Percentiles rank a stretch among this genome's conserved stretches.
These are phyloP conservation scores for Hemibates koningsi DNA, from an alignment of 2,113 vertebrate genomes.

Conservation along the genomic window DNA sequence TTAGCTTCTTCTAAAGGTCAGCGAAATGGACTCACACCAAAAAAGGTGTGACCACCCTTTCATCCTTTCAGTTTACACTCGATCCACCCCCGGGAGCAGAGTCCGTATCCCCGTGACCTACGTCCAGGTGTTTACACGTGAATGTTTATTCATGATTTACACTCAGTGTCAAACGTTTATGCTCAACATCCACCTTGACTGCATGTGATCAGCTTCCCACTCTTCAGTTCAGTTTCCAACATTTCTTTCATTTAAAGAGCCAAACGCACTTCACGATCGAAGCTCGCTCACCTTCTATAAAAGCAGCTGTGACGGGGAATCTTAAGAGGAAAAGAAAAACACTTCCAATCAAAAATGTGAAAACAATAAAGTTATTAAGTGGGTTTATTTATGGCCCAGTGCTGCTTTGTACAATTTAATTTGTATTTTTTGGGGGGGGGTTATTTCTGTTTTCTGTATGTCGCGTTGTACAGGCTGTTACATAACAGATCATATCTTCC, in stretches of 20 bases:
- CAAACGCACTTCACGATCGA: not conserved
- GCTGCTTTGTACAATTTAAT: constrained; percentile 74
- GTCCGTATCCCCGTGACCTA: not conserved
- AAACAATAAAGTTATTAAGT: constrained; percentile 40
- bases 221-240: constrained; percentile 26
- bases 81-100: not conserved
- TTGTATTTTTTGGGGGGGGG: constrained; percentile 44
- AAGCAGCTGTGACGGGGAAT: constrained; percentile 42
- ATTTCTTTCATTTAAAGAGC: constrained; percentile 12
- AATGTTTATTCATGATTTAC: constrained; percentile 35
- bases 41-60: not conserved
- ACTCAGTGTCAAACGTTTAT: not conserved
- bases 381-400: constrained; percentile 65
- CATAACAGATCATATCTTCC: constrained; percentile 76
- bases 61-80: not conserved
- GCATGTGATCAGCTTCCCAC: constrained; percentile 32
- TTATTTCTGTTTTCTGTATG: constrained; percentile 44
- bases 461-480: constrained; percentile 78
- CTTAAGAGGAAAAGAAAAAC: constrained; percentile 14
- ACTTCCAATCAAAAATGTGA: constrained; percentile 72
- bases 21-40: not conserved
- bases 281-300: constrained; percentile 14
- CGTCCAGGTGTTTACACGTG: constrained; percentile 55
- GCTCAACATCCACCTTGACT: constrained; percentile 34
- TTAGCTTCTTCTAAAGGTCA: not conserved